Evolutionary conservation across 2,797 vertebrate species (phyloP).

Genomic region (Spinus pinus): DNA sequence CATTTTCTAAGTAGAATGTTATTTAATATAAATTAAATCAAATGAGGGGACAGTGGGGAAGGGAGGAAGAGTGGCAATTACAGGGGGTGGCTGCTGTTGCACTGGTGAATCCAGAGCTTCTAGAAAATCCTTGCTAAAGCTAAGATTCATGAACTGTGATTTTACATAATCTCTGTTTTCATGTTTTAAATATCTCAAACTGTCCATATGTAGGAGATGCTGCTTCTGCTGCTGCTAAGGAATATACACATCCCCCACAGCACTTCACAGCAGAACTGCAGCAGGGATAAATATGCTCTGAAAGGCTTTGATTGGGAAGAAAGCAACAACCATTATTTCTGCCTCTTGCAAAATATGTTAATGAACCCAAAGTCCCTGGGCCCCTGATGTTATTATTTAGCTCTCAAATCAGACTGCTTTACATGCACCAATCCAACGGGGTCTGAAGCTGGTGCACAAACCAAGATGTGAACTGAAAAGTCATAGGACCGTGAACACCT

Average conservation of each 20-base stretch:
- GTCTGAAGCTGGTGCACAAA: neutral
- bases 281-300: neutral
- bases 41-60: neutral
- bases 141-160: neutral
- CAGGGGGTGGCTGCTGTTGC: neutral
- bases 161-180: conserved; percentile 24
- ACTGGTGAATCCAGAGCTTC: neutral
- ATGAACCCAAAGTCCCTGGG: neutral
- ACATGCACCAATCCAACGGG: neutral
- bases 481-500: neutral
- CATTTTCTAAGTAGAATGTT: neutral
- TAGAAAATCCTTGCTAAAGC: neutral
- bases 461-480: neutral
- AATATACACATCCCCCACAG: neutral
- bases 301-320: conserved; percentile 4
- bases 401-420: neutral
- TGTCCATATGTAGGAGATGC: neutral
- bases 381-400: neutral
- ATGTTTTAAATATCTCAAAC: conserved; percentile 1
- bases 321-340: neutral
- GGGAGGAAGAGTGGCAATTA: neutral
- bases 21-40: neutral
- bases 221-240: neutral
- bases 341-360: neutral
- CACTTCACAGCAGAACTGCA: neutral